A percentile compares a stretch with the other conserved stretches of the same genome.
Evolutionary conservation across 2,113 vertebrate genomes (phyloP).

Genomic region (Carassius carassius): DNA sequence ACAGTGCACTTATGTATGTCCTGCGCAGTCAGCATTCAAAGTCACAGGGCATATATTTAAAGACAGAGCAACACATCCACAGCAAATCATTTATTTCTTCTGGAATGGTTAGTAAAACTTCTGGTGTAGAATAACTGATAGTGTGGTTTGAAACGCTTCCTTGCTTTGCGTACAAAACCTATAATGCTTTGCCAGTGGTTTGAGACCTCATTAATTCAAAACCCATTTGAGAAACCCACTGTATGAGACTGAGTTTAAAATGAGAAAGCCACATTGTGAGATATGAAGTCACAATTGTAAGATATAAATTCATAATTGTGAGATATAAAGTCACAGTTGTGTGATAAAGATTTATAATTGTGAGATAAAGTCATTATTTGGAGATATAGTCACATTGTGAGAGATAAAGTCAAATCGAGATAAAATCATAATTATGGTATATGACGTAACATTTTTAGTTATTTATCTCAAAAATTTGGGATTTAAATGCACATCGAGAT

Average conservation of each 20-base stretch:
- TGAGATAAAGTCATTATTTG: neutral
- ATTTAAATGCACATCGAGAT: neutral
- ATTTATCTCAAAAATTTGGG: no score
- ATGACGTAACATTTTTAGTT: neutral
- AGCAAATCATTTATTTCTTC: constrained; percentile 18
- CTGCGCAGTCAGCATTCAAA: constrained; percentile 60
- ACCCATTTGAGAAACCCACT: neutral
- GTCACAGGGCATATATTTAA: constrained; percentile 35
- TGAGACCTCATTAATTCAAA: constrained; percentile 2
- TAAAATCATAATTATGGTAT: neutral
- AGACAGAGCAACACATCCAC: neutral
- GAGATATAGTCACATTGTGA: no score
- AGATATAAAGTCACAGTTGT: neutral
- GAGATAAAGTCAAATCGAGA: neutral
- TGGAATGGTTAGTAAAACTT: constrained; percentile 1
- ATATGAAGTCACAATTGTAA: neutral
- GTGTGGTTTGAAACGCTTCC: constrained; percentile 18
- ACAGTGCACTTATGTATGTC: constrained; percentile 62
- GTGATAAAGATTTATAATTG: neutral
- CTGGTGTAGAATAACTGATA: constrained; percentile 2
- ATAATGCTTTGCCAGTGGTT: neutral
- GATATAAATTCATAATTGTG: neutral
- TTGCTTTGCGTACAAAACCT: constrained; percentile 3
- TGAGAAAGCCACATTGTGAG: neutral
- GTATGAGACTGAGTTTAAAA: neutral